These are phyloP conservation scores for Stomatorhinus ivindoensis DNA, from an alignment of 2,113 vertebrate genomes.

Conservation along the genomic window DNA sequence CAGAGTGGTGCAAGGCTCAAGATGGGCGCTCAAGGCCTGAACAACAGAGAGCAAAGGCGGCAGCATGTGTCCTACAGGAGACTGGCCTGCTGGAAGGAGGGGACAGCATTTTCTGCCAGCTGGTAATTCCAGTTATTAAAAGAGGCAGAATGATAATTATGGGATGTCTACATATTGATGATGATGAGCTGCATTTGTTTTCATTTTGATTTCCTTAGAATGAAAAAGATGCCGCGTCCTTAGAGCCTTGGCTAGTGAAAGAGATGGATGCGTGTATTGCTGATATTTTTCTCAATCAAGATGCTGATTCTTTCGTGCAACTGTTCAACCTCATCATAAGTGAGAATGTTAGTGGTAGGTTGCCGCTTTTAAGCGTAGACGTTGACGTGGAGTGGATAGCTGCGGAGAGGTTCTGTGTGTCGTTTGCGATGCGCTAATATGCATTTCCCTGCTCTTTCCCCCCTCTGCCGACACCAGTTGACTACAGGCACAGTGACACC, in stretches of 20 bases:
- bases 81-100: slow-evolving; percentile 53
- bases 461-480: slow-evolving; percentile 58
- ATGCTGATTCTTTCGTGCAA: slow-evolving; percentile 74
- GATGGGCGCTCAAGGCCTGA: slow-evolving; percentile 48
- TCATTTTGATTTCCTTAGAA: slow-evolving; percentile 48
- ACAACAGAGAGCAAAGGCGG: slow-evolving; percentile 45
- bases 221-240: slow-evolving; percentile 63
- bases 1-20: slow-evolving; percentile 72
- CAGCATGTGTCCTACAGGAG: slow-evolving; percentile 50
- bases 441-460: not conserved
- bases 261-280: slow-evolving; percentile 92
- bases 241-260: slow-evolving; percentile 78
- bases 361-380: not conserved
- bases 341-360: slow-evolving; percentile 81
- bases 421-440: not conserved
- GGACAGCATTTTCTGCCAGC: slow-evolving; percentile 60
- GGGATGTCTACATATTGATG: not conserved
- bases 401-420: not conserved
- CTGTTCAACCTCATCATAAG: slow-evolving; percentile 87
- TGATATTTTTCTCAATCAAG: slow-evolving; percentile 76
- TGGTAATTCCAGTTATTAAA: slow-evolving; percentile 51
- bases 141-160: not conserved
- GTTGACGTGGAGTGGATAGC: not conserved
- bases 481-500: slow-evolving; percentile 85
- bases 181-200: not conserved